Conservation (phyloP, 2,797 vertebrate species). For the Gallinago nigripennis region DNA sequence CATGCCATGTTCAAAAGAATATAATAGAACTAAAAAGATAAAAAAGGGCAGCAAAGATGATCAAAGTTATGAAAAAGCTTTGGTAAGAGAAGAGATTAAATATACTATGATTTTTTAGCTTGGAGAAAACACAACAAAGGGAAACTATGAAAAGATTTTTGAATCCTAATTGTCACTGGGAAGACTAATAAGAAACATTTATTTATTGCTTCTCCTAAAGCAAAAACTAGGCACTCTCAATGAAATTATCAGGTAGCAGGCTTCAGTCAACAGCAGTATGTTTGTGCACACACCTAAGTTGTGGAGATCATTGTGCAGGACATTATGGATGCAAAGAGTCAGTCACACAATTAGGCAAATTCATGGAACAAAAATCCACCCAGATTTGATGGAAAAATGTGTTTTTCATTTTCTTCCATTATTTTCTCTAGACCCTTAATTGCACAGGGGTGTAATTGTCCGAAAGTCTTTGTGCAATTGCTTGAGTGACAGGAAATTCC, state of each 20-base stretch:
- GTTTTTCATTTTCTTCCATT: not conserved
- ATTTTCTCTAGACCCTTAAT: not conserved
- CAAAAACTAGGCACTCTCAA: not conserved
- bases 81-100: constrained; percentile 35
- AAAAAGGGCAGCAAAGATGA: constrained; percentile 24
- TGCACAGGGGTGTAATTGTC: not conserved
- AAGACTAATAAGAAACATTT: constrained; percentile 5
- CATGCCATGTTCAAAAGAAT: constrained; percentile 12
- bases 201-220: not conserved
- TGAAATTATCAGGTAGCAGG: not conserved
- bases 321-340: not conserved
- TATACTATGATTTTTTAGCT: constrained; percentile 1
- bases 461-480: fast-evolving
- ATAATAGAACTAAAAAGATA: constrained; percentile 17
- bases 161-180: not conserved
- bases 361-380: not conserved
- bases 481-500: not conserved
- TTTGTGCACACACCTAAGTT: not conserved
- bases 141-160: constrained; percentile 15
- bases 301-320: not conserved
- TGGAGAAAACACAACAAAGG: constrained; percentile 26
- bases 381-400: fast-evolving
- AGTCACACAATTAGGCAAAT: fast-evolving
- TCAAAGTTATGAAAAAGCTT: constrained; percentile 38
- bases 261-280: not conserved